A percentile compares a stretch with the other conserved stretches of the same genome.
phyloP scores from a whole-genome alignment of 2,888 invertebrate species.

The Ethmia dodecea region DNA sequence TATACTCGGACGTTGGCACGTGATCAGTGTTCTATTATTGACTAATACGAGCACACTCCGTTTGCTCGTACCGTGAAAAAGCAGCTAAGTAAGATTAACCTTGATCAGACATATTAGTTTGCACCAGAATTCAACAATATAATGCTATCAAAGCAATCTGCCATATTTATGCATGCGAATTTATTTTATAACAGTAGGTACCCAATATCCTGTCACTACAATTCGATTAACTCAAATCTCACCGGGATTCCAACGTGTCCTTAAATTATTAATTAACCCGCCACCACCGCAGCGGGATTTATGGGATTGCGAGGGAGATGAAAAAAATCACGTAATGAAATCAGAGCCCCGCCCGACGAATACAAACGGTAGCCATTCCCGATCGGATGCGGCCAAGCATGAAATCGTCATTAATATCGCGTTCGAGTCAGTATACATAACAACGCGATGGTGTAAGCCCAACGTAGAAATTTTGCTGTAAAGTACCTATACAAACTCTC shows the following conservation, averaged over 20 bases:
- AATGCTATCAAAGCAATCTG: no score
- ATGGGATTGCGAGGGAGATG: conserved; percentile 56
- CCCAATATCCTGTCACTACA: background rate
- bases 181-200: no score
- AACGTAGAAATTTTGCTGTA: background rate
- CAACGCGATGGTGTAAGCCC: no score
- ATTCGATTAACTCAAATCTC: conserved; percentile 30
- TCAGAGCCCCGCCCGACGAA: conserved; percentile 47
- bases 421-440: conserved; percentile 30
- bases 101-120: no score
- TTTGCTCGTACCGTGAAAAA: no score
- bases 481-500: no score
- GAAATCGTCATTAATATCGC: conserved; percentile 65
- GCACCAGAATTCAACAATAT: no score
- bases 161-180: no score
- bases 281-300: conserved; percentile 51
- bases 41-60: no score
- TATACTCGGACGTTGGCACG: no score
- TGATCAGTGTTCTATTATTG: no score
- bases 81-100: no score
- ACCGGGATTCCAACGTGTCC: conserved; percentile 30
- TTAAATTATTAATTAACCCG: conserved; percentile 72
- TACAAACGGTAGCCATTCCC: conserved; percentile 45
- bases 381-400: conserved; percentile 43
- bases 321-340: conserved; percentile 66